Conservation (phyloP, 2,797 vertebrate genomes). For the Glossophaga mutica region DNA sequence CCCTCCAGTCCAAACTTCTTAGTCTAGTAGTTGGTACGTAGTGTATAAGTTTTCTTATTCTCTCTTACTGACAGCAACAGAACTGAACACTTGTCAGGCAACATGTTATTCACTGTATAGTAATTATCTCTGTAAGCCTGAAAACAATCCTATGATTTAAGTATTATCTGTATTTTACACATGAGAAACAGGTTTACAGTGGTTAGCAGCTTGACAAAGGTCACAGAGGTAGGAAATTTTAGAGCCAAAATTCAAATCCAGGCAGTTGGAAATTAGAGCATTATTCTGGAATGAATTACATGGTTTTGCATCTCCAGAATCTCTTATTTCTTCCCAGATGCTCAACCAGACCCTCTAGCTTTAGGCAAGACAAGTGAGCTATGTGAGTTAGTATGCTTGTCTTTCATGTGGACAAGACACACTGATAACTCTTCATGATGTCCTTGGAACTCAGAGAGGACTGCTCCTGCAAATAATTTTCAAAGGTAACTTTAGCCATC, state of each 20-base stretch:
- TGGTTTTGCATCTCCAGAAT: not conserved
- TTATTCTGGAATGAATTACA: not conserved
- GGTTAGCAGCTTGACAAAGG: not conserved
- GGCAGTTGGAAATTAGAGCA: not conserved
- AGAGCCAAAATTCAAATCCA: not conserved
- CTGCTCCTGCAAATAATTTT: not conserved
- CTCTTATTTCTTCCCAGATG: not conserved
- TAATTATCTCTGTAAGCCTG: not conserved
- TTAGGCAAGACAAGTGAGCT: not conserved
- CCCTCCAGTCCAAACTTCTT: not conserved
- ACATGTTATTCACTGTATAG: accelerated
- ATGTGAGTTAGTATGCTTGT: not conserved
- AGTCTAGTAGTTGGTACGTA: not conserved
- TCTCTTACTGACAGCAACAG: not conserved
- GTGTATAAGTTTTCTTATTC: not conserved
- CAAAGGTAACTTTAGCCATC: not conserved
- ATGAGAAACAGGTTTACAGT: not conserved
- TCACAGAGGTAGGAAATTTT: not conserved
- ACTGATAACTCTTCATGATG: not conserved
- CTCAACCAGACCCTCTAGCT: not conserved
- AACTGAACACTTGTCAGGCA: not conserved
- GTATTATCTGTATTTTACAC: not conserved
- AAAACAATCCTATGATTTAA: not conserved
- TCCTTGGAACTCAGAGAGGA: not conserved
- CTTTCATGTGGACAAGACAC: not conserved